Conservation (phyloP, 2,888 invertebrate genomes). For the Lasius fuliginosus region DNA sequence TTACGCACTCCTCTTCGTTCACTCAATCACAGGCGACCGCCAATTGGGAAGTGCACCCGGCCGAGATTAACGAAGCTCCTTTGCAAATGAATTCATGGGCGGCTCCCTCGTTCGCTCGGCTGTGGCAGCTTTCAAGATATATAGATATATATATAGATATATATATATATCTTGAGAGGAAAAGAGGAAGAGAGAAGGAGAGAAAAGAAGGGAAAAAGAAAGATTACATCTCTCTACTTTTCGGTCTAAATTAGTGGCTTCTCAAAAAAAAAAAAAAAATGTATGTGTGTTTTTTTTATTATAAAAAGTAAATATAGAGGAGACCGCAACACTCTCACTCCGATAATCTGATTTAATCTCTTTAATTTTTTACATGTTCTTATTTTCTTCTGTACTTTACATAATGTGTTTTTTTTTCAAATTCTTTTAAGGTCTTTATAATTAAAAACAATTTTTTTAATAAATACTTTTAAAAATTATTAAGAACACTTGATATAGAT, state of each 20-base stretch:
- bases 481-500: not conserved
- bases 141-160: not conserved
- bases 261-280: not conserved
- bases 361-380: not conserved
- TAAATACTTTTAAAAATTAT: not conserved
- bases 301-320: not conserved
- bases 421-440: not conserved
- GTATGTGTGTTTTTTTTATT: not conserved
- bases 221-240: not conserved
- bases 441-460: not conserved
- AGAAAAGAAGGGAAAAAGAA: not conserved
- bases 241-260: not conserved
- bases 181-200: conserved; percentile 1
- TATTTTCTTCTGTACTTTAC: not conserved
- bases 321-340: not conserved
- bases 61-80: conserved; percentile 70
- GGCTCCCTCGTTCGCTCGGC: conserved; percentile 32
- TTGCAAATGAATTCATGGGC: conserved; percentile 72
- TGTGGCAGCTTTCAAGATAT: not conserved
- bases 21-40: conserved; percentile 44
- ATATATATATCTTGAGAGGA: not conserved
- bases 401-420: not conserved
- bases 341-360: not conserved
- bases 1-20: conserved; percentile 50
- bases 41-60: conserved; percentile 62